Evolutionary conservation across 2,113 vertebrate species (phyloP).

Genomic region (Rhinoderma darwinii): DNA sequence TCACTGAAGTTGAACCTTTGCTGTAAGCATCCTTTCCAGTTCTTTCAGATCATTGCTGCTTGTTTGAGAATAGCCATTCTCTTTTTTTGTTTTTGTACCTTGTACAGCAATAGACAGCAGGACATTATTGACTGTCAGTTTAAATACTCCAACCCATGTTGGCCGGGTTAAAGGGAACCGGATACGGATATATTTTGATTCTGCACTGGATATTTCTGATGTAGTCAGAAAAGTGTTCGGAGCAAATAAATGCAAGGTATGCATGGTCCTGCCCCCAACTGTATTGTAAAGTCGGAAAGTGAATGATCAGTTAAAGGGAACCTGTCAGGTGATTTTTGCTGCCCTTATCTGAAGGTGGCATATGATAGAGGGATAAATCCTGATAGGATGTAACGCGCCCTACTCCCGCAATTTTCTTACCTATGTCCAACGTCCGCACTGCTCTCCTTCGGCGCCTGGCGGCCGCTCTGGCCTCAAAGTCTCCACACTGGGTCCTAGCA

Average conservation of each 20-base stretch:
- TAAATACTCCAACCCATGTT: constrained; percentile 75
- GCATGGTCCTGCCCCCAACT: neutral
- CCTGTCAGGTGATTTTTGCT: too few relatives aligned
- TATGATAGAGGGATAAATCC: too few relatives aligned
- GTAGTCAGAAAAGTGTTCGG: constrained; percentile 78
- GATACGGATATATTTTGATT: constrained; percentile 84
- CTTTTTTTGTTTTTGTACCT: neutral
- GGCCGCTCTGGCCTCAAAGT: too few relatives aligned
- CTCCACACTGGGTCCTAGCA: too few relatives aligned
- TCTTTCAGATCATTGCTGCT: neutral
- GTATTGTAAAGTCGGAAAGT: neutral
- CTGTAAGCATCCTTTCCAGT: too few relatives aligned
- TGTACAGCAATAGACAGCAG: neutral
- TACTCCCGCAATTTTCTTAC: too few relatives aligned
- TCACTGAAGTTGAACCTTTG: too few relatives aligned
- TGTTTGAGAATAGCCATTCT: neutral
- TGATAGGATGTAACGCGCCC: too few relatives aligned
- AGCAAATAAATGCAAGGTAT: constrained; percentile 81
- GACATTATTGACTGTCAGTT: constrained; percentile 71
- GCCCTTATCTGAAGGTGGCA: too few relatives aligned
- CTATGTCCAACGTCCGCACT: too few relatives aligned
- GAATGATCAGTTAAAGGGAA: neutral
- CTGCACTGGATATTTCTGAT: constrained; percentile 81
- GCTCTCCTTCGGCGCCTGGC: too few relatives aligned
- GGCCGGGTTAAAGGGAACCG: constrained; percentile 77